Base-by-base conservation (phyloP, 2,888 invertebrate species). In the Spodoptera picta region DNA sequence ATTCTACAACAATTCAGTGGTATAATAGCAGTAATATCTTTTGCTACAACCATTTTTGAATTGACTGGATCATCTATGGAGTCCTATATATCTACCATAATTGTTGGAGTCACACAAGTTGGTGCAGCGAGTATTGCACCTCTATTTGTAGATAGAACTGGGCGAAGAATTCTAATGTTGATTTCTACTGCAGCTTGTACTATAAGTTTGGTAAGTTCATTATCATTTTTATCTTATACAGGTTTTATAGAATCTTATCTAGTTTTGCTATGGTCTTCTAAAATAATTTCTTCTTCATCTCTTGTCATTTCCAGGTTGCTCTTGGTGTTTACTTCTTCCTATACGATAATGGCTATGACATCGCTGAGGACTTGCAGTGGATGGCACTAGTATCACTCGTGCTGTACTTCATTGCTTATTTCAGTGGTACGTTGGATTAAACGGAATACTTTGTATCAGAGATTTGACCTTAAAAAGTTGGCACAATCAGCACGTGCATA, bases 81-180 rank as follows among this genome's bases (percentile, higher is more conserved):
- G 44, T 86, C 87, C 9, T 83, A 86, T 14, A n/a, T 87, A 45
- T 86, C 87, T 24, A 88, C 86, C 0, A 87, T 87, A 1, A 65
- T 87, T 12, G 75, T 88, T 0, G 87, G 87, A 11, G 71, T 64
- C 0, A 88, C 87, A 0, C 76, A 83, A 31, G 45, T 87, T 2
- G 5, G 85, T 0, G 81, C 86, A 0, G 86, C 84, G 52, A 57
- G 81, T 55, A 72, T 86, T 44, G 84, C 86, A 0, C 87, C 87
- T 1, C 68, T 71, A 0, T 73, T 84, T 0, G 84, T 88, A 0
- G 87, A 88, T 47, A 79, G 82, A 69, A 79, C 83, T 19, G 87
- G 87, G 7, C 61, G 87, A 45, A 81, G 80, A 51, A 77, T 84
- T 4, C 60, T 87, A 1, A 65, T 88, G 19, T 72, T 87, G 0